phyloP scores from a whole-genome alignment of 2,888 invertebrate genomes.

The Dinocampus coccinellae region DNA sequence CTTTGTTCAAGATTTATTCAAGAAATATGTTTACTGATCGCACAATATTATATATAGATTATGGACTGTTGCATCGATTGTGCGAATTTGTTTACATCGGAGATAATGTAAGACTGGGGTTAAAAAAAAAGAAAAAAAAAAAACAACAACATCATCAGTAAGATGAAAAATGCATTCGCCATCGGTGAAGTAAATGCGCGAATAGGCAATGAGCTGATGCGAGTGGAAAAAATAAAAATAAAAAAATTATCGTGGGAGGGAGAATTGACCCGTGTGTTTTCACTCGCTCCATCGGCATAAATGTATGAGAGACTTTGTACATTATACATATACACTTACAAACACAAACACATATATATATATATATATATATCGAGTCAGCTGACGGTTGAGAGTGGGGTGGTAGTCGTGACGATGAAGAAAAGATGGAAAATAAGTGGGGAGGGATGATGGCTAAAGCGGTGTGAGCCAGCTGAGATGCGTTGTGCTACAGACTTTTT shows the following conservation, averaged over 20 bases:
- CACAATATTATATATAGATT: neutral
- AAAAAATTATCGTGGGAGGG: constrained; percentile 36
- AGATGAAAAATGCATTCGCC: constrained; percentile 15
- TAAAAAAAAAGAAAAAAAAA: neutral
- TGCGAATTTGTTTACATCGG: constrained; percentile 22
- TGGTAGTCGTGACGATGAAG: neutral
- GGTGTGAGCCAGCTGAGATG: neutral
- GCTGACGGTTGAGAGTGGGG: constrained; percentile 40
- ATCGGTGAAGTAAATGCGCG: constrained; percentile 6
- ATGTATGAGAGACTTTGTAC: neutral
- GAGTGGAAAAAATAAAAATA: constrained; percentile 13
- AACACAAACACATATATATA: neutral
- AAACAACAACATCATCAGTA: neutral
- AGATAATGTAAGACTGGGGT: neutral
- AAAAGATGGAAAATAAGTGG: neutral
- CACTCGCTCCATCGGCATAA: constrained; percentile 27
- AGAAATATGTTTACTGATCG: too few relatives aligned
- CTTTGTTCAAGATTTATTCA: too few relatives aligned
- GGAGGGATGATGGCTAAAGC: neutral
- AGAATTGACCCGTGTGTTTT: constrained; percentile 39
- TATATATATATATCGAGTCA: constrained; percentile 35
- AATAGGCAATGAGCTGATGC: neutral
- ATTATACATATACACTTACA: too few relatives aligned
- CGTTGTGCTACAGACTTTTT: neutral
- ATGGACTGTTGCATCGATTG: constrained; percentile 12